Percentiles rank a stretch among this genome's conserved stretches.
phyloP scores from a whole-genome alignment of 2,888 invertebrate species.

The Gibbula magus region DNA sequence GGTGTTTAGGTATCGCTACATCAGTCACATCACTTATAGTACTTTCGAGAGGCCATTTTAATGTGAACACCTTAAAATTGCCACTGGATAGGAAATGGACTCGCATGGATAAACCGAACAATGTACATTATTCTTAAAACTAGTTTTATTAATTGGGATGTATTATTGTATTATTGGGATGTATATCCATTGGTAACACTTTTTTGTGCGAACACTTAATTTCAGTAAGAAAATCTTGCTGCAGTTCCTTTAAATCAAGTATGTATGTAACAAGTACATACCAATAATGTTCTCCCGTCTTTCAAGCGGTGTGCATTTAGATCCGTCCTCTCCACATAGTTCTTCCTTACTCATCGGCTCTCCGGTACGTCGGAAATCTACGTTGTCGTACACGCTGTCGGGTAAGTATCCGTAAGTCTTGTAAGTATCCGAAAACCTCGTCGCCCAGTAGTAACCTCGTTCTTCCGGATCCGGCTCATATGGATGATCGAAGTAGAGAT shows the following conservation, averaged over 20 bases:
- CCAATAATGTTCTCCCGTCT: slow-evolving; percentile 67
- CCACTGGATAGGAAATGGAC: no score
- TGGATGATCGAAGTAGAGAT: slow-evolving; percentile 67
- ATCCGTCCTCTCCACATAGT: slow-evolving; percentile 51
- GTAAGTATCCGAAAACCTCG: slow-evolving; percentile 60
- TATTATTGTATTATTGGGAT: no score
- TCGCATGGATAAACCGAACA: no score
- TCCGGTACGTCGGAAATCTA: slow-evolving; percentile 51
- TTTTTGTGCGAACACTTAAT: no score
- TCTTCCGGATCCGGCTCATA: slow-evolving; percentile 68
- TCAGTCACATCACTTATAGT: no score
- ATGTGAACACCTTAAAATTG: no score
- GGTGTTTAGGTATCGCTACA: no score
- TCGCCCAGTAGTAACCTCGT: slow-evolving; percentile 71
- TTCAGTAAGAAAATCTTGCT: no score
- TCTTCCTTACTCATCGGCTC: slow-evolving; percentile 45
- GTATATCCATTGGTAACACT: no score
- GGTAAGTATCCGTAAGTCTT: slow-evolving; percentile 65
- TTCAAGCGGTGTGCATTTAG: slow-evolving; percentile 52
- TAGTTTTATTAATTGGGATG: no score
- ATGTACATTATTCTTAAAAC: no score
- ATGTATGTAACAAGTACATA: slow-evolving; percentile 39
- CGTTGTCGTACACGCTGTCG: slow-evolving; percentile 52
- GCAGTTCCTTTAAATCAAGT: not conserved
- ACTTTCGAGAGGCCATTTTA: no score